Conservation (phyloP, 2,797 vertebrate genomes). For the Enteromius fasciolatus region DNA sequence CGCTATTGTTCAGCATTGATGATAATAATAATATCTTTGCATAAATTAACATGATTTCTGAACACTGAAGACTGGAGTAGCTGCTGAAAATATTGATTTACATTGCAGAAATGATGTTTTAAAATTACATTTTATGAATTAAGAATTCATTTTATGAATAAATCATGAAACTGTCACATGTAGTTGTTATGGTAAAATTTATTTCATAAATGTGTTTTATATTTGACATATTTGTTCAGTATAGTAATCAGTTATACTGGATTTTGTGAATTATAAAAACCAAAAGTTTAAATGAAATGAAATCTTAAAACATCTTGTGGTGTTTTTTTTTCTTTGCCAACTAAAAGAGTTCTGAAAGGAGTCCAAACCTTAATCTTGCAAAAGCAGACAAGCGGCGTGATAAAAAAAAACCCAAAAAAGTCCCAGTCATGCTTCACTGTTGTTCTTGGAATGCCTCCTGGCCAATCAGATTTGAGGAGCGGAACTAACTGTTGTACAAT, state of each 20-base stretch:
- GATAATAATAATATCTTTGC: background rate
- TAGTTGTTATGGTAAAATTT: background rate
- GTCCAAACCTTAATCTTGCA: background rate
- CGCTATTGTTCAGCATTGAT: background rate
- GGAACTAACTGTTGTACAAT: background rate
- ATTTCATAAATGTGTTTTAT: background rate
- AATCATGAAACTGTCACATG: background rate
- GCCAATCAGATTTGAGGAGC: background rate
- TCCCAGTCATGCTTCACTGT: too few species aligned
- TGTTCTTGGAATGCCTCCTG: background rate
- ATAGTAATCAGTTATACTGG: background rate
- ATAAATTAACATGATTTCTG: background rate
- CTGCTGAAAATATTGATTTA: background rate
- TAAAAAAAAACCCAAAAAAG: background rate
- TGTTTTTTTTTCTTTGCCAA: background rate
- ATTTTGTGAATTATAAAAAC: background rate
- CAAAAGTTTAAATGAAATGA: background rate
- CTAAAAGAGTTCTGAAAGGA: background rate
- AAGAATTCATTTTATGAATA: too few species aligned
- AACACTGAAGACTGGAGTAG: background rate
- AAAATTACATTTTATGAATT: background rate
- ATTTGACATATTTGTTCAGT: background rate
- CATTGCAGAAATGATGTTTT: background rate
- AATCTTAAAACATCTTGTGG: background rate
- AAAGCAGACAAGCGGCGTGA: background rate